Evolutionary conservation across 2,888 invertebrate genomes (phyloP), one percentile per base, ranked within the genome.

Genomic region (Elmis aenea): DNA sequence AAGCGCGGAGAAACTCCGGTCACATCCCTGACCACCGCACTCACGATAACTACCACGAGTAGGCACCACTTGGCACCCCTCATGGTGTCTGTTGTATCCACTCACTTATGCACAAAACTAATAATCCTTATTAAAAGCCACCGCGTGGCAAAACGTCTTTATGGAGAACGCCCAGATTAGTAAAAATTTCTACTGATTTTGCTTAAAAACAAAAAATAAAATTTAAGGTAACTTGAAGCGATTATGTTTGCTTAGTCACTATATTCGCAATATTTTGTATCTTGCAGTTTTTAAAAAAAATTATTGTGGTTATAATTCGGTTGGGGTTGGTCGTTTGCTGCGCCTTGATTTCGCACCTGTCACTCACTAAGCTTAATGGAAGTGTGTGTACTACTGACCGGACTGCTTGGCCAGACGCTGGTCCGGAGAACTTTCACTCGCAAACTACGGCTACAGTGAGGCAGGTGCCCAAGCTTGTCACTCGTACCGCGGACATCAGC

Each of bases 1-100:
- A 76, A 63, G 26, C 76, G 69, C 48, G 75, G 65, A 53, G 76
- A 61, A 51, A 64, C 54, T 66, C 62, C 57, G 61, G 65, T 50
- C 66, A 69, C 55, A 69, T 70, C 48, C 69, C 66, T 54, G 34
- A 50, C 49, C 26, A 33, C 44, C 38, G 48, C 55, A 49, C 55
- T 38, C 37, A 47, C 50, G 37, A 47, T 47, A 30, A 52, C 41
- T 35, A 46, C 49, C 50, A 59, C 51, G 51, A 62, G 51, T 48
- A 64, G 57, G 49, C 53, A 58, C 63, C 61, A 54, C 46, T 45
- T 50, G 57, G 55, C 54, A 54, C 64, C 61, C 52, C 59, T 55
- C 59, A 59, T 62, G 46, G 46, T 39, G 13, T 26, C 10, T 21
- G 13, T 25, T 25, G 20, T 13, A 13, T 29, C 20, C 36, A 34